Conservation (phyloP, 2,888 invertebrate genomes). For the Omphaloscelis lunosa region DNA sequence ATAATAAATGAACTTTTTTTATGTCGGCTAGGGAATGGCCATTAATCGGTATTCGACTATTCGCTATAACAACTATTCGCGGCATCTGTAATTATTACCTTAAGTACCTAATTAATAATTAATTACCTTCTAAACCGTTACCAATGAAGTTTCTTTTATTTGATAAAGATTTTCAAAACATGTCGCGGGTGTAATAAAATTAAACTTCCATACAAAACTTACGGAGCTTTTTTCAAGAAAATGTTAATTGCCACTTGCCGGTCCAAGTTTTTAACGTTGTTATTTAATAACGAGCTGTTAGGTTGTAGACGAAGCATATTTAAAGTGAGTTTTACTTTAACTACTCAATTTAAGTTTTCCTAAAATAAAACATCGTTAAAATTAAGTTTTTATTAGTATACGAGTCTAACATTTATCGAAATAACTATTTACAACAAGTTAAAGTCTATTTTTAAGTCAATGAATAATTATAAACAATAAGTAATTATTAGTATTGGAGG, state of each 20-base stretch:
- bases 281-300: slow-evolving; percentile 64
- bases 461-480: too few relatives aligned
- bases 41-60: too few relatives aligned
- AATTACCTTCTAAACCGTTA: slow-evolving; percentile 2
- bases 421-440: not conserved
- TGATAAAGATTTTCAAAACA: slow-evolving; percentile 17
- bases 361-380: slow-evolving; percentile 24
- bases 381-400: not conserved
- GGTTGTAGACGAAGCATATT: slow-evolving; percentile 42
- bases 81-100: too few relatives aligned
- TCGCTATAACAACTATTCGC: too few relatives aligned
- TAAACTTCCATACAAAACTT: slow-evolving; percentile 43
- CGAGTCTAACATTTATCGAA: not conserved
- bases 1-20: too few relatives aligned
- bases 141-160: slow-evolving; percentile 14
- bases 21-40: too few relatives aligned
- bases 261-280: slow-evolving; percentile 58
- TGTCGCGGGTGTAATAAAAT: slow-evolving; percentile 29
- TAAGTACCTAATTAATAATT: too few relatives aligned
- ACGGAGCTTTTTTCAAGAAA: slow-evolving; percentile 55
- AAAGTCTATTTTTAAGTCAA: too few relatives aligned
- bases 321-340: slow-evolving; percentile 49
- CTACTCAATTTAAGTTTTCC: slow-evolving; percentile 39
- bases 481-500: too few relatives aligned
- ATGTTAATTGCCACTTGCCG: slow-evolving; percentile 58